phyloP scores from a whole-genome alignment of 2,797 vertebrate species.

The Decapterus maruadsi region DNA sequence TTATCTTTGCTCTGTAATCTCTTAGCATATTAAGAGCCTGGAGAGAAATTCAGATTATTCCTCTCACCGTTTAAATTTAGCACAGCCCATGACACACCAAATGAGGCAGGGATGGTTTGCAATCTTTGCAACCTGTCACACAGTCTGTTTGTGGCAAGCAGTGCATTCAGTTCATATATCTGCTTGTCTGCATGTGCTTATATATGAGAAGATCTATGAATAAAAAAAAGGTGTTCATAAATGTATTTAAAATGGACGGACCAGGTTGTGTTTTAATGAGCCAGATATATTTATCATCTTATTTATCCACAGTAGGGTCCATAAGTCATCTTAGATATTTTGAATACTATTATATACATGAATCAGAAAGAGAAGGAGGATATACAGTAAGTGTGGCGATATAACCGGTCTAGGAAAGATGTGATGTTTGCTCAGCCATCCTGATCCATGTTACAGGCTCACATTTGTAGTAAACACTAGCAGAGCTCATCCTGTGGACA shows the following conservation, averaged over 20 bases:
- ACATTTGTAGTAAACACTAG: conserved; percentile 3
- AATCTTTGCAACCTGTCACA: conserved; percentile 71
- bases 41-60: conserved; percentile 66
- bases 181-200: conserved; percentile 10
- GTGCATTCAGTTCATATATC: conserved; percentile 21
- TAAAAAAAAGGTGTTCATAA: conserved; percentile 9
- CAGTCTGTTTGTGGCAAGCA: conserved; percentile 58
- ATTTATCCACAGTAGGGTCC: not conserved
- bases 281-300: not conserved
- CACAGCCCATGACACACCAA: conserved; percentile 68
- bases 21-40: conserved; percentile 51
- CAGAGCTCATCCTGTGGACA: not conserved
- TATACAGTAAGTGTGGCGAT: not conserved
- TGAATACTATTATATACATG: not conserved
- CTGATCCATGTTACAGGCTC: not conserved
- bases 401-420: not conserved
- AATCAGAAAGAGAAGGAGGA: not conserved
- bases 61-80: conserved; percentile 73
- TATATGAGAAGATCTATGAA: not conserved
- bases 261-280: not conserved
- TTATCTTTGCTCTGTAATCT: conserved; percentile 48
- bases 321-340: not conserved
- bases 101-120: conserved; percentile 64
- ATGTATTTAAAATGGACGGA: conserved; percentile 7
- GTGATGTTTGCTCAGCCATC: too few relatives aligned